Conservation (phyloP, 2,797 vertebrate species). For the Thalassophryne amazonica region DNA sequence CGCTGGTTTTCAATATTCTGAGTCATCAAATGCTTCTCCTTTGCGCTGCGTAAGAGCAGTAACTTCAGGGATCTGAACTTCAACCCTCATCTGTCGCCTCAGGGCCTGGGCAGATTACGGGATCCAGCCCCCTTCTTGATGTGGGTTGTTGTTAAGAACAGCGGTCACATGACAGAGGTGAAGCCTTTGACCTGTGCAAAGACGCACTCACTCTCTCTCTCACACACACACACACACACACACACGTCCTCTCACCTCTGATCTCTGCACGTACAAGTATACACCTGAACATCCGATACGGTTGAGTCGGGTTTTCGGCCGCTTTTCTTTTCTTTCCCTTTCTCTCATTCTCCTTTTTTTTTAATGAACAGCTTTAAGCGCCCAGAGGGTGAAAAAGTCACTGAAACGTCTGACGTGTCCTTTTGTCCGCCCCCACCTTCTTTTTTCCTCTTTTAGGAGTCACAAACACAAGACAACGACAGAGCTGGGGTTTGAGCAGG, state of each 20-base stretch:
- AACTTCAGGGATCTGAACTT: conserved; percentile 23
- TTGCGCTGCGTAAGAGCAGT: conserved; percentile 10
- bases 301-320: conserved; percentile 51
- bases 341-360: conserved; percentile 5
- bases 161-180: conserved; percentile 55
- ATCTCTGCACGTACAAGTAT: conserved; percentile 36
- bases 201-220: conserved; percentile 21
- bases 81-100: conserved; percentile 55
- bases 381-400: conserved; percentile 24
- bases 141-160: conserved; percentile 30
- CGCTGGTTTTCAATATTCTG: background rate
- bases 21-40: conserved; percentile 3
- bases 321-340: conserved; percentile 47
- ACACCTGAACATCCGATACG: conserved; percentile 72
- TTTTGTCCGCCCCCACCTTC: too few species aligned
- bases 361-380: conserved; percentile 49
- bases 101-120: conserved; percentile 35
- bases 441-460: conserved; percentile 40
- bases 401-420: conserved; percentile 37
- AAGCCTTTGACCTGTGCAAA: conserved; percentile 29
- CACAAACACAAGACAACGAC: conserved; percentile 41
- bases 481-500: conserved; percentile 11
- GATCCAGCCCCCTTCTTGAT: conserved; percentile 12
- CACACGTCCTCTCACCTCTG: conserved; percentile 52
- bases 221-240: conserved; percentile 18